Evolutionary conservation across 2,888 invertebrate species (phyloP).

Genomic region (Stegana nigrithorax): DNA sequence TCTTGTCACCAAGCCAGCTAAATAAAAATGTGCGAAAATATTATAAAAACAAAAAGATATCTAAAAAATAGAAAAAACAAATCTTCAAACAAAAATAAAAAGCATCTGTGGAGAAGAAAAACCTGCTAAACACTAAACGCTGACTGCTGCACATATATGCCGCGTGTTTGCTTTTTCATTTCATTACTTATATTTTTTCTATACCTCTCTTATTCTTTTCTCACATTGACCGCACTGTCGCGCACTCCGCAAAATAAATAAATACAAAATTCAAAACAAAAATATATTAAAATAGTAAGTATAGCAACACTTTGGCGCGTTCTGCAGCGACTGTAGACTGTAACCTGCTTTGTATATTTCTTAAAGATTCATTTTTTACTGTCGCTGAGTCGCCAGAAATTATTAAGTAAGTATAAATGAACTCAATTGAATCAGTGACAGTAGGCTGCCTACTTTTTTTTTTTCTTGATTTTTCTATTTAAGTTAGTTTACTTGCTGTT

Average conservation of each 20-base stretch:
- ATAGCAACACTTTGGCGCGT: not conserved
- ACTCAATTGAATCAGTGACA: conserved; percentile 23
- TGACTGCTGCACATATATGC: conserved; percentile 11
- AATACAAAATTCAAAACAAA: not conserved
- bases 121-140: not conserved
- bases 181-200: not conserved
- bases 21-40: conserved; percentile 8
- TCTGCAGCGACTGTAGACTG: conserved; percentile 4
- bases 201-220: not conserved
- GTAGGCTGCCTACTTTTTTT: not conserved
- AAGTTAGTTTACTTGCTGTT: too few relatives aligned
- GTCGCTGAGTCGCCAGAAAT: not conserved
- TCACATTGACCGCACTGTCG: too few relatives aligned
- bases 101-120: conserved; percentile 4
- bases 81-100: not conserved
- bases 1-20: conserved; percentile 31
- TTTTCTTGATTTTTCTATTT: not conserved
- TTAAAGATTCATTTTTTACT: not conserved
- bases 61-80: conserved; percentile 13
- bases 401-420: not conserved
- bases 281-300: not conserved
- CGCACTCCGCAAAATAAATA: not conserved
- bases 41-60: not conserved
- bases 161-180: conserved; percentile 13
- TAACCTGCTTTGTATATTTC: too few relatives aligned